Evolutionary conservation across 2,888 invertebrate genomes (phyloP).

Genomic region (Drosophila affinis): DNA sequence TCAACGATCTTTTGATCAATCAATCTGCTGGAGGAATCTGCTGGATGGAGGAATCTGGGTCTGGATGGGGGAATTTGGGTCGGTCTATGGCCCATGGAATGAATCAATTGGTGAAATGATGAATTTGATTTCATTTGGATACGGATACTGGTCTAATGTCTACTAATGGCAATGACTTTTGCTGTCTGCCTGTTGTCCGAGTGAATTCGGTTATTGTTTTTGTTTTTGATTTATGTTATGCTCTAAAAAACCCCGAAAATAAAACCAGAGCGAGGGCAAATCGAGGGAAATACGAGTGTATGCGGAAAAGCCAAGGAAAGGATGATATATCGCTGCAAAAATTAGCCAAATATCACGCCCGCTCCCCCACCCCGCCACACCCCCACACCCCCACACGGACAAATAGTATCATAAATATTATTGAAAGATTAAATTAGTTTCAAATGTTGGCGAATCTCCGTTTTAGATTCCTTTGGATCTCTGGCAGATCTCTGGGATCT

Average conservation of each 20-base stretch:
- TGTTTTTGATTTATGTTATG: conserved; percentile 38
- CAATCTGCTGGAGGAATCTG: conserved; percentile 2
- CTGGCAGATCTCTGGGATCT: neutral
- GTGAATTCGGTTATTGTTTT: conserved; percentile 34
- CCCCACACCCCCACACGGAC: neutral
- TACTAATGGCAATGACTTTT: conserved; percentile 35
- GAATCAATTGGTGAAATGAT: conserved; percentile 42
- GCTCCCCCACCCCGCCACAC: conserved; percentile 5
- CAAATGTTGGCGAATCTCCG: conserved; percentile 29
- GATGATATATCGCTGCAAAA: conserved; percentile 23
- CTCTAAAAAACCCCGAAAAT: conserved; percentile 30
- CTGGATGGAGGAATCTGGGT: neutral
- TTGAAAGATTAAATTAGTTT: conserved; percentile 37
- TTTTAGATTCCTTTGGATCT: conserved; percentile 12
- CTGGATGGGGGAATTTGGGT: neutral
- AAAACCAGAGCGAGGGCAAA: conserved; percentile 43
- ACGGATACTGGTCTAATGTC: conserved; percentile 15
- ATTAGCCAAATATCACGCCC: conserved; percentile 72
- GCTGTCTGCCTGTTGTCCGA: conserved; percentile 5
- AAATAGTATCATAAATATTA: conserved; percentile 50
- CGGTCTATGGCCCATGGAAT: neutral
- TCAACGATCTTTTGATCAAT: conserved; percentile 31
- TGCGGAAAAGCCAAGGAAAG: conserved; percentile 19
- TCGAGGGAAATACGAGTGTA: conserved; percentile 17
- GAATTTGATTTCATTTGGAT: conserved; percentile 27